Conservation (phyloP, 2,797 vertebrate species). For the Gallinago stenura region DNA sequence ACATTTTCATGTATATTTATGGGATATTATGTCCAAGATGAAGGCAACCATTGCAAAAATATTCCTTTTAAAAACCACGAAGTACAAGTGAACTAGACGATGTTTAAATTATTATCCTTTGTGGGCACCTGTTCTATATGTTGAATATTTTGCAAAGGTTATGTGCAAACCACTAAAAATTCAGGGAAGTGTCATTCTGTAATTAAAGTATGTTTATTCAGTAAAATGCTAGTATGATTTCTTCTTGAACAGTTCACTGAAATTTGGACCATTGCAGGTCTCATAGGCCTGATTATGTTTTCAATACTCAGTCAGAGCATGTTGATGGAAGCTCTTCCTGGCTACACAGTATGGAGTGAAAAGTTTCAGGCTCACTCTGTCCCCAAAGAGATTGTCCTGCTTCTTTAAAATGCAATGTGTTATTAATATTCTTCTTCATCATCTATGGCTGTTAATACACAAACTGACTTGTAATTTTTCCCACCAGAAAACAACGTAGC, state of each 20-base stretch:
- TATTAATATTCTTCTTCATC: background rate
- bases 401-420: background rate
- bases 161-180: background rate
- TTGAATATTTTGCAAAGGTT: slow-evolving; percentile 23
- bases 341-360: background rate
- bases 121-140: background rate
- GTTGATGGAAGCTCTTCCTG: background rate
- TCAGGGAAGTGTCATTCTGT: background rate
- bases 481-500: background rate
- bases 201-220: background rate
- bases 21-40: background rate
- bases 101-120: slow-evolving; percentile 8
- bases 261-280: background rate
- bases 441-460: background rate
- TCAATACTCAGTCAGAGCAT: background rate
- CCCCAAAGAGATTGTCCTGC: background rate
- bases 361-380: background rate
- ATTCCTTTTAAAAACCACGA: background rate
- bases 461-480: background rate
- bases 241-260: background rate
- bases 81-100: background rate
- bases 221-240: background rate
- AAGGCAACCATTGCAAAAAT: background rate
- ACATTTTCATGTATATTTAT: background rate
- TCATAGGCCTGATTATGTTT: background rate